Evolutionary conservation across 1,140 invertebrate genomes (phyloP), one percentile per base, ranked within the genome.

Genomic region (Brachionus koreanus): DNA sequence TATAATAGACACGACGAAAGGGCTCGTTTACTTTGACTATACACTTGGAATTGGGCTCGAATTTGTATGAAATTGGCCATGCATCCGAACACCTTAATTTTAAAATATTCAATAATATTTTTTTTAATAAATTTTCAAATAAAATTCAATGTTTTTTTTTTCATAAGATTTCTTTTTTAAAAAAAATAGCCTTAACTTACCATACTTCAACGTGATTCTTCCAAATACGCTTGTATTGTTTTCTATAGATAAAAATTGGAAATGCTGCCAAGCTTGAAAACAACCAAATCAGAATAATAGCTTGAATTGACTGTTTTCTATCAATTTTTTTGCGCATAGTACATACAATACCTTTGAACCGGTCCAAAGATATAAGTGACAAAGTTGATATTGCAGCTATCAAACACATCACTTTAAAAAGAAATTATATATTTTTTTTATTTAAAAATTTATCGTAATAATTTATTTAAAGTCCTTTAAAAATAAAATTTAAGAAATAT

Each of bases 331-430:
- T 87, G 77, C 87, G 87, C 86, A 88, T 86, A 49, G 87, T 86
- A 83, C 86, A 88, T n/a, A 88, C 87, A 46, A 88, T 87, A 16
- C 87, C 88, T 79, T 88, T 88, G 83, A 88, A 88, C 67, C 76
- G 33, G n/a, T 79, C 76, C n/a, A 79, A 35, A 42, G 76, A 79
- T 61, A 79, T 79, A 25, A 79, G 46, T 3, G 23, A 57, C 39
- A 79, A 42, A 37, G 76, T 79, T 12, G 76, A 79, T 16, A 79
- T 79, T 1, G 76, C 76, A 5, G 76, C 76, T 12, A 79, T 79
- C 57, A 79, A 65, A 37, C 49, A 61, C 23, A 35, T 79, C 3
- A 79, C 76, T 79, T 86, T 19, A 13, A 76, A 82, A 83, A 49
- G 65, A 43, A 57, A n/a, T n/a, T n/a, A n/a, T n/a, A 76, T 10